These are phyloP conservation scores for Nycteola revayana DNA, from an alignment of 2,888 invertebrate species.

Conservation along the genomic window DNA sequence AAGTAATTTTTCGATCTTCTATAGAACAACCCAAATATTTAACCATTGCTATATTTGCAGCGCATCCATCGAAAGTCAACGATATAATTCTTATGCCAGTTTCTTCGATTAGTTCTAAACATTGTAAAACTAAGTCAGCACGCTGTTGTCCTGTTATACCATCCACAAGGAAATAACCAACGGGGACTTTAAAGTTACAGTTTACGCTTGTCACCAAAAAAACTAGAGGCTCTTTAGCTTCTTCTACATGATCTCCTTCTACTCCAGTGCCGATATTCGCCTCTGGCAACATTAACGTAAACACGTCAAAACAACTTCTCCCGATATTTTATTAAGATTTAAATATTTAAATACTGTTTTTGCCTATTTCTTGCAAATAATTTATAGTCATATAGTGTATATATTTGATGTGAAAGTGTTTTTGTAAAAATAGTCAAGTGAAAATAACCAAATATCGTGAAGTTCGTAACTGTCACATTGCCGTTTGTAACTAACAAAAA, in stretches of 20 bases:
- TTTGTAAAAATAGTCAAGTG: too few species aligned
- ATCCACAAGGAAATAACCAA: constrained; percentile 9
- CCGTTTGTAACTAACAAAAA: too few species aligned
- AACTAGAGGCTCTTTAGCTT: constrained; percentile 19
- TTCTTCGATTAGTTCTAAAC: constrained; percentile 4
- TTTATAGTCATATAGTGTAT: too few species aligned
- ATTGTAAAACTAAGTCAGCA: constrained; percentile 2
- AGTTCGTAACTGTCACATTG: too few species aligned
- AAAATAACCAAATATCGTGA: too few species aligned
- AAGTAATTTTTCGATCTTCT: constrained; percentile 4
- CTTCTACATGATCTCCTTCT: constrained; percentile 12
- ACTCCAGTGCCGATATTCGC: constrained; percentile 14
- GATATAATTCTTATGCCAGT: constrained; percentile 8
- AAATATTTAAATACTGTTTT: too few species aligned
- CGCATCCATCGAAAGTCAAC: constrained; percentile 17
- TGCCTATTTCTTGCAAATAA: too few species aligned
- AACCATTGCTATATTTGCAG: constrained; percentile 8
- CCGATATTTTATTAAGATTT: too few species aligned
- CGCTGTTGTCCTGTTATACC: constrained; percentile 8
- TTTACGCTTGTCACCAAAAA: constrained; percentile 9
- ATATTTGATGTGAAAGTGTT: too few species aligned
- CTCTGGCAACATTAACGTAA: too few species aligned
- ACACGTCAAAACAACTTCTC: too few species aligned
- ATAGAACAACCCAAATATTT: constrained; percentile 11
- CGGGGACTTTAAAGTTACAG: too few species aligned